Conservation (phyloP, 2,888 invertebrate species). For the Megamerina dolium region DNA sequence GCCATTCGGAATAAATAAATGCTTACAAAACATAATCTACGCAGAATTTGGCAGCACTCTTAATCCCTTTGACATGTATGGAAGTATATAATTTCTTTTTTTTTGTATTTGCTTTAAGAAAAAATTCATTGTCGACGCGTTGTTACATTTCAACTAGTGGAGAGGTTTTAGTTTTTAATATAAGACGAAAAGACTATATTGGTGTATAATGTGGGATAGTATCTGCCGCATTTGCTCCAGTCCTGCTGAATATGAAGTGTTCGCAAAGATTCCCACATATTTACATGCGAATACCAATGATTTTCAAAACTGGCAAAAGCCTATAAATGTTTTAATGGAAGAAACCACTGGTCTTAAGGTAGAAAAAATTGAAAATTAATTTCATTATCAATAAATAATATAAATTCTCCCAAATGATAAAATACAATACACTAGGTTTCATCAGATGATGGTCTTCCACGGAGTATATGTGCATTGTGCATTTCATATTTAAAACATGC, state of each 20-base stretch:
- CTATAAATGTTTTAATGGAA: conserved; percentile 39
- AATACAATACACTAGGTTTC: conserved; percentile 34
- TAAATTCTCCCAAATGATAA: background rate
- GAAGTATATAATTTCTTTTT: no score
- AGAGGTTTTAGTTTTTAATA: no score
- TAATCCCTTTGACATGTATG: no score
- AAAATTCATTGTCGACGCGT: no score
- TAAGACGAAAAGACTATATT: no score
- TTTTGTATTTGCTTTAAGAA: no score
- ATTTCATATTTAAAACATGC: conserved; percentile 49
- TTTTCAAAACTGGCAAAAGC: conserved; percentile 42
- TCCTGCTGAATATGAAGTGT: conserved; percentile 44
- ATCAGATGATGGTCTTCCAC: conserved; percentile 42
- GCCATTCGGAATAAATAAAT: no score
- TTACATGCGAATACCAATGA: conserved; percentile 44
- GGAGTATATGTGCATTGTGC: conserved; percentile 45
- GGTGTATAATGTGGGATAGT: conserved; percentile 41
- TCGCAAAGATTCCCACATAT: conserved; percentile 45
- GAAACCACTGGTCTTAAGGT: conserved; percentile 47
- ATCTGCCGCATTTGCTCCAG: conserved; percentile 48
- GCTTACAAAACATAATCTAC: no score
- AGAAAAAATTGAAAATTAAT: conserved; percentile 12
- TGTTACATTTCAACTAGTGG: no score
- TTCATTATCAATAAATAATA: background rate
- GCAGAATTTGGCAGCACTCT: no score